Evolutionary conservation across 1,140 invertebrate genomes (phyloP).

Genomic region (Geopemphigus sp.): DNA sequence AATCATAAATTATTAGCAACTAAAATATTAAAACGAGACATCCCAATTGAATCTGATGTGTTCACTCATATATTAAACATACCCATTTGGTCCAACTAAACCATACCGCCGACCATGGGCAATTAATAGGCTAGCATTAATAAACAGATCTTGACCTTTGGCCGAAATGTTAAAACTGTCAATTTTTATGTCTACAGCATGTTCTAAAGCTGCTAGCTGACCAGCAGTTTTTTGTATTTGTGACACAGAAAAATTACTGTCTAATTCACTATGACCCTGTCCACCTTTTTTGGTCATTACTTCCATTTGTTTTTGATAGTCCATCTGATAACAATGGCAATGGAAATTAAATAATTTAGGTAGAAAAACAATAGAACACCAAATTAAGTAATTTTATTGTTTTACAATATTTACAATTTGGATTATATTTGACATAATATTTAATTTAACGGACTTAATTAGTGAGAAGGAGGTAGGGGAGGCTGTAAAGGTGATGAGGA

Average conservation of each 20-base stretch:
- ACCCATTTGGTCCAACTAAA: conserved; percentile 18
- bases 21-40: too few species aligned
- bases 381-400: too few species aligned
- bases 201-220: conserved; percentile 81
- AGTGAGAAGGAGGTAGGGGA: too few species aligned
- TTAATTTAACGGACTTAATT: too few species aligned
- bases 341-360: not conserved
- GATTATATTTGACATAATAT: too few species aligned
- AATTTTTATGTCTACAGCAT: conserved; percentile 94
- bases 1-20: too few species aligned
- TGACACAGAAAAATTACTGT: conserved; percentile 94
- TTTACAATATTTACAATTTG: too few species aligned
- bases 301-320: conserved; percentile 90
- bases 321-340: conserved; percentile 58
- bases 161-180: conserved; percentile 98
- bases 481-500: too few species aligned
- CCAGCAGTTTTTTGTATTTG: conserved; percentile 84
- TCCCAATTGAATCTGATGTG: too few species aligned
- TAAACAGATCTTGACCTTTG: conserved; percentile 95
- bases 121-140: conserved; percentile 93
- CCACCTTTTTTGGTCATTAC: conserved; percentile 83
- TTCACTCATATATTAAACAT: too few species aligned
- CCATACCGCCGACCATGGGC: conserved; percentile 76
- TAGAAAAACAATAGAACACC: too few species aligned
- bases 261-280: conserved; percentile 81